Evolutionary conservation across 2,113 vertebrate genomes (phyloP).

Genomic region (Lampris megalopsis): DNA sequence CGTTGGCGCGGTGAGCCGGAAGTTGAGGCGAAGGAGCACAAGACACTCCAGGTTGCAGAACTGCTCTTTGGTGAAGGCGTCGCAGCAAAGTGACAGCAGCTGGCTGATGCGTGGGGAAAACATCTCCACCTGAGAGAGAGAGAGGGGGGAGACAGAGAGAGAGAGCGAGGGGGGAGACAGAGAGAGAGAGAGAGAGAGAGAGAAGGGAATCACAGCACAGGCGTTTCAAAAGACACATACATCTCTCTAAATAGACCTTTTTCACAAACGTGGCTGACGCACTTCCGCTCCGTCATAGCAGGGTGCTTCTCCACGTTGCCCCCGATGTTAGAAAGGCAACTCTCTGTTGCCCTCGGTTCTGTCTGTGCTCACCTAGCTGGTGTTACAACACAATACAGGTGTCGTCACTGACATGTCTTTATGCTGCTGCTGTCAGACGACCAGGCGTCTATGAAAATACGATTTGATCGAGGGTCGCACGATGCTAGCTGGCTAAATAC

Average conservation of each 20-base stretch:
- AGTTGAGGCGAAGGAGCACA: conserved; percentile 87
- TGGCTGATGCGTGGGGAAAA: conserved; percentile 87
- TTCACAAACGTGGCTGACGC: no score
- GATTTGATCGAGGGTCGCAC: no score
- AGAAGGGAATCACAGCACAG: neutral
- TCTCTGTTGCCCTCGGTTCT: no score
- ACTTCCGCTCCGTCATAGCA: no score
- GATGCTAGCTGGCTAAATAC: no score
- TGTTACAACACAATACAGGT: no score
- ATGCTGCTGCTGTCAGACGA: no score
- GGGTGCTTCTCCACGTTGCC: no score
- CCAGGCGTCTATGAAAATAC: no score
- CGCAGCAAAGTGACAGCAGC: conserved; percentile 89
- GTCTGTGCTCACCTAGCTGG: no score
- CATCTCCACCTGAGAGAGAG: conserved; percentile 88
- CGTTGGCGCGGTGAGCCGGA: conserved; percentile 88
- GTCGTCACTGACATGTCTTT: no score
- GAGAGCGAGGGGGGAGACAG: neutral
- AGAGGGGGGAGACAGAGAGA: neutral
- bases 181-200: neutral
- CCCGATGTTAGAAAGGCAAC: no score
- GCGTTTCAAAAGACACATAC: neutral
- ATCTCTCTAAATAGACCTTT: neutral
- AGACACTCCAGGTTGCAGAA: conserved; percentile 93
- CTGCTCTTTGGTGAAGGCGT: conserved; percentile 89